A percentile compares a stretch with the other conserved stretches of the same genome.
Evolutionary conservation across 2,888 invertebrate species (phyloP).

Genomic region (Chrysopilus asiliformis): DNA sequence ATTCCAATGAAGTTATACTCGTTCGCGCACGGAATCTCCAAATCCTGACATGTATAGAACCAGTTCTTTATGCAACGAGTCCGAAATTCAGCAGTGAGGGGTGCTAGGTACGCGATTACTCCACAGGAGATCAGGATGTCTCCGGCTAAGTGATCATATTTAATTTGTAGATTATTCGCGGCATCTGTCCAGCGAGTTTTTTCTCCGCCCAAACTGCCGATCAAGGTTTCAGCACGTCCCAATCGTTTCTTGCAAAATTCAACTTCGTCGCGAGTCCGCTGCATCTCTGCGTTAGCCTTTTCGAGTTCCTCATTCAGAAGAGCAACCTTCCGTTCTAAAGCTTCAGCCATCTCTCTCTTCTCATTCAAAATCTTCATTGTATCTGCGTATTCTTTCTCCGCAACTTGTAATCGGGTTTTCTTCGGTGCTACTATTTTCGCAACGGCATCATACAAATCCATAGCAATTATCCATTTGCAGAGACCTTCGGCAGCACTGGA

Average conservation of each 20-base stretch:
- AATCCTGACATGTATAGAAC: conserved; percentile 51
- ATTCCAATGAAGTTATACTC: conserved; percentile 57
- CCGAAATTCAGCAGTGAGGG: conserved; percentile 62
- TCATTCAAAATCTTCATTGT: conserved; percentile 75
- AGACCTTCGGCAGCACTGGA: conserved; percentile 90
- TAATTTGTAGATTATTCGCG: conserved; percentile 57
- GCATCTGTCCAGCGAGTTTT: conserved; percentile 71
- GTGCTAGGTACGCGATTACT: conserved; percentile 78
- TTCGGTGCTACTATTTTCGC: conserved; percentile 76
- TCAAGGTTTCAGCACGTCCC: conserved; percentile 71
- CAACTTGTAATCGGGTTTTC: conserved; percentile 63
- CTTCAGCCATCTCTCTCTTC: conserved; percentile 64
- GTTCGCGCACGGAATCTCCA: conserved; percentile 65
- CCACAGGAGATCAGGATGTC: conserved; percentile 82
- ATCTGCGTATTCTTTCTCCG: conserved; percentile 67
- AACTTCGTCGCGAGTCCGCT: conserved; percentile 61
- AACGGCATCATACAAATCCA: conserved; percentile 86
- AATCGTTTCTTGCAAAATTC: conserved; percentile 75
- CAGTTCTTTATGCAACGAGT: conserved; percentile 50
- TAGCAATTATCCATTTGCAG: conserved; percentile 84
- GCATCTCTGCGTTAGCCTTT: conserved; percentile 64
- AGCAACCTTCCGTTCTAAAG: conserved; percentile 63
- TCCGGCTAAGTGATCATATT: conserved; percentile 73
- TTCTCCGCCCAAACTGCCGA: conserved; percentile 79
- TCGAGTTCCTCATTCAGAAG: conserved; percentile 55